Percentiles rank a stretch among this genome's conserved stretches.
These are phyloP conservation scores for Callyntrura sp. DNA, from an alignment of 2,888 invertebrate species.

Conservation along the genomic window DNA sequence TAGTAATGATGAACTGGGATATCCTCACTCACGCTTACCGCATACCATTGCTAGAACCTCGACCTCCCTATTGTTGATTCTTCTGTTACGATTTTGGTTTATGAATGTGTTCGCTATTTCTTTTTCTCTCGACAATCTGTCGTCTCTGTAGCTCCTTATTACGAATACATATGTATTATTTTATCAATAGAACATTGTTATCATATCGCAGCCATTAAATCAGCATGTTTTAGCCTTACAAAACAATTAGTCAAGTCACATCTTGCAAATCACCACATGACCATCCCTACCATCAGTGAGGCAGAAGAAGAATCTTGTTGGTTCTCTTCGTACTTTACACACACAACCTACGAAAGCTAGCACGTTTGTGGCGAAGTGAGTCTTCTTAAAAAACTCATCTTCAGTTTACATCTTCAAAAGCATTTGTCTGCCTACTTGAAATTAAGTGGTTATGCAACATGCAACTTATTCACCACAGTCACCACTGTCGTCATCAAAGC, in stretches of 20 bases:
- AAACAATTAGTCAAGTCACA: conserved; percentile 56
- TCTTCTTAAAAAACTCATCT: conserved; percentile 61
- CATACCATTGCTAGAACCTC: no score
- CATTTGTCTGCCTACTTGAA: conserved; percentile 28
- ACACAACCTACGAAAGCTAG: conserved; percentile 12
- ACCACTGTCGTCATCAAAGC: not conserved
- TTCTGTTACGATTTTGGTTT: not conserved
- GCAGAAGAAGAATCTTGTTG: conserved; percentile 18
- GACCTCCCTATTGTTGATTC: not conserved
- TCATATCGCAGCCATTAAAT: conserved; percentile 6
- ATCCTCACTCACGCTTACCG: no score
- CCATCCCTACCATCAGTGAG: conserved; percentile 11
- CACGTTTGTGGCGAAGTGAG: not conserved
- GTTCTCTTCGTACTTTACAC: no score
- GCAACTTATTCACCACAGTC: not conserved
- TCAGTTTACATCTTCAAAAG: conserved; percentile 45
- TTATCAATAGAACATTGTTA: conserved; percentile 44
- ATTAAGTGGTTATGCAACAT: conserved; percentile 52
- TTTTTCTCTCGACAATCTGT: conserved; percentile 6
- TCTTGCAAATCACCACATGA: not conserved
- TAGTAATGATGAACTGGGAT: no score
- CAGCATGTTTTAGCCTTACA: conserved; percentile 57
- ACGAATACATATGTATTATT: conserved; percentile 1
- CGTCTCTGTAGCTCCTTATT: not conserved
- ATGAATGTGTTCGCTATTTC: not conserved